Percentiles rank a stretch among this genome's conserved stretches.
These are phyloP conservation scores for Aramus guarauna DNA, from an alignment of 2,113 vertebrate genomes.

Conservation along the genomic window DNA sequence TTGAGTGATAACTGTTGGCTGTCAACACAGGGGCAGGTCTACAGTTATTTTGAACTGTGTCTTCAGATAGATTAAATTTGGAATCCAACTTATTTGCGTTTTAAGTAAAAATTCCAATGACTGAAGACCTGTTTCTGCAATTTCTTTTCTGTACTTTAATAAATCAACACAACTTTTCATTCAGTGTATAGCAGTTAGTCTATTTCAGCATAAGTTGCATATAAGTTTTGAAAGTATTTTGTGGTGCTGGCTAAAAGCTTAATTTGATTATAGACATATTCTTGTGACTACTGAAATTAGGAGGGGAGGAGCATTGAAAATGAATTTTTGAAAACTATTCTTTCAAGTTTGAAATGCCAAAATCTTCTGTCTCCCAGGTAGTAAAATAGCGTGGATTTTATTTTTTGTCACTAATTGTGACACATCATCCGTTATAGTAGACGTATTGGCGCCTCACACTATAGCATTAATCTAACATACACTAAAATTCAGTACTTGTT, in stretches of 20 bases:
- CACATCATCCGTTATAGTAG: not conserved
- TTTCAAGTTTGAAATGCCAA: not conserved
- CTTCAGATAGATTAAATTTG: not conserved
- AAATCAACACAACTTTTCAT: not conserved
- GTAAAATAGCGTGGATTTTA: not conserved
- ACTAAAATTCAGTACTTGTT: not conserved
- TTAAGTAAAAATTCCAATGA: not conserved
- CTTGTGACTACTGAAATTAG: not conserved
- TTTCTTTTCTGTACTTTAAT: not conserved
- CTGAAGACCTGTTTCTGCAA: not conserved
- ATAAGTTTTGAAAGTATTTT: not conserved
- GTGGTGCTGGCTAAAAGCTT: not conserved
- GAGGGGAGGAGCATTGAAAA: not conserved
- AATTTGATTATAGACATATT: not conserved
- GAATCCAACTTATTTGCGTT: not conserved
- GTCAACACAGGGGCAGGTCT: no score
- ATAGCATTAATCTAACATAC: not conserved
- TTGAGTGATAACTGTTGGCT: not conserved
- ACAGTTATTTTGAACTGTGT: no score
- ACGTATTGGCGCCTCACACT: not conserved
- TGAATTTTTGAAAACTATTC: not conserved
- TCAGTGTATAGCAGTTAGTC: not conserved
- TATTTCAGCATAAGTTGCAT: not conserved
- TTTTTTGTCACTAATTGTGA: not conserved
- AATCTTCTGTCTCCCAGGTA: not conserved